These are phyloP conservation scores for Agrenia bidenticulata DNA, from an alignment of 2,888 invertebrate genomes.

Conservation along the genomic window DNA sequence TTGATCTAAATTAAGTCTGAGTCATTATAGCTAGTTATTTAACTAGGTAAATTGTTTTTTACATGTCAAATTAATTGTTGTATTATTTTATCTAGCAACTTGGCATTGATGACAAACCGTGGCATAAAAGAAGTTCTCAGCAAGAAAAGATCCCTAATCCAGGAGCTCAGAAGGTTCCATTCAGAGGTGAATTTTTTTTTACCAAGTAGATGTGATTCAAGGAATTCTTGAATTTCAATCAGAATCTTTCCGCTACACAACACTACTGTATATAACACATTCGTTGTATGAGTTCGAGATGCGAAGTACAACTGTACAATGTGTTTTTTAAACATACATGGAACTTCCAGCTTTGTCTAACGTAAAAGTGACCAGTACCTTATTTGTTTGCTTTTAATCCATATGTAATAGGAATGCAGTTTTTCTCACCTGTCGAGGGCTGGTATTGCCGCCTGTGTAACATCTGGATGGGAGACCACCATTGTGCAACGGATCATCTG, in stretches of 20 bases:
- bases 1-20: slow-evolving; percentile 17
- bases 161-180: slow-evolving; percentile 50
- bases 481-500: slow-evolving; percentile 82
- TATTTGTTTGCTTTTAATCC: not conserved
- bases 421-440: slow-evolving; percentile 81
- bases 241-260: slow-evolving; percentile 11
- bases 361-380: too few relatives aligned
- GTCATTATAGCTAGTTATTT: too few relatives aligned
- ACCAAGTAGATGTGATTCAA: too few relatives aligned
- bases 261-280: slow-evolving; percentile 30
- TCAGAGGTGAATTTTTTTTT: too few relatives aligned
- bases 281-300: slow-evolving; percentile 32
- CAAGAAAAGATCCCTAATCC: slow-evolving; percentile 53
- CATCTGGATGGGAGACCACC: slow-evolving; percentile 83
- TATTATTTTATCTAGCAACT: slow-evolving; percentile 58
- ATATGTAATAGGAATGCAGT: slow-evolving; percentile 70
- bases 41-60: not conserved
- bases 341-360: slow-evolving; percentile 28
- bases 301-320: slow-evolving; percentile 33
- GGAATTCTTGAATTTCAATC: slow-evolving; percentile 2
- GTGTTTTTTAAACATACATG: slow-evolving; percentile 39
- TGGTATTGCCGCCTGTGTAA: slow-evolving; percentile 89
- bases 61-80: not conserved
- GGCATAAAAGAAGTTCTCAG: slow-evolving; percentile 67
- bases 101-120: slow-evolving; percentile 70